Evolutionary conservation across 2,113 vertebrate genomes (phyloP).

Genomic region (Helogale parvula): DNA sequence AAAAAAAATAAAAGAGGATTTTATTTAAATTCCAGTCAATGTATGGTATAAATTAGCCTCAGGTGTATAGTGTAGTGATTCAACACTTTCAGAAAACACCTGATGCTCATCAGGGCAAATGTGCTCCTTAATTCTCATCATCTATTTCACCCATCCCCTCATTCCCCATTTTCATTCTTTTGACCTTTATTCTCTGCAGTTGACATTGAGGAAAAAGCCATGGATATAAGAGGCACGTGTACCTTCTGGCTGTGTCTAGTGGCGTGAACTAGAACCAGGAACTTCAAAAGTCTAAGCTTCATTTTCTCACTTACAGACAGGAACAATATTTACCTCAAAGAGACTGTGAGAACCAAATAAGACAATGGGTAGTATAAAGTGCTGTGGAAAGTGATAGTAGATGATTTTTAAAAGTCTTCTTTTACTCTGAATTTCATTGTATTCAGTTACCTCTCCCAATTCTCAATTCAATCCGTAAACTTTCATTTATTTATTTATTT

Average conservation of each 20-base stretch:
- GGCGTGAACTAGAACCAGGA: not conserved
- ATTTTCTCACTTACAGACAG: not conserved
- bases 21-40: not conserved
- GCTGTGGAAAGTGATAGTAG: not conserved
- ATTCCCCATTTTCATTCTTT: not conserved
- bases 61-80: not conserved
- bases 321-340: slow-evolving; percentile 15
- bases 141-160: not conserved
- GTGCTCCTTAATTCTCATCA: not conserved
- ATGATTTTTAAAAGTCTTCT: not conserved
- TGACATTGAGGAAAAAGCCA: not conserved
- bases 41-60: not conserved
- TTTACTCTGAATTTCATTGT: not conserved
- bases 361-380: not conserved
- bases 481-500: not conserved
- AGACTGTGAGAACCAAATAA: not conserved
- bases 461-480: not conserved
- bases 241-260: not conserved
- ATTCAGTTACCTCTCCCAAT: not conserved
- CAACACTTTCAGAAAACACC: not conserved
- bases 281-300: not conserved
- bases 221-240: not conserved
- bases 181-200: not conserved
- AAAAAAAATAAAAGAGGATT: not conserved
- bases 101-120: not conserved